A percentile compares a stretch with the other conserved stretches of the same genome.
These are phyloP conservation scores for Petrocephalus schoutedeni DNA, from an alignment of 2,797 vertebrate species.

Conservation along the genomic window DNA sequence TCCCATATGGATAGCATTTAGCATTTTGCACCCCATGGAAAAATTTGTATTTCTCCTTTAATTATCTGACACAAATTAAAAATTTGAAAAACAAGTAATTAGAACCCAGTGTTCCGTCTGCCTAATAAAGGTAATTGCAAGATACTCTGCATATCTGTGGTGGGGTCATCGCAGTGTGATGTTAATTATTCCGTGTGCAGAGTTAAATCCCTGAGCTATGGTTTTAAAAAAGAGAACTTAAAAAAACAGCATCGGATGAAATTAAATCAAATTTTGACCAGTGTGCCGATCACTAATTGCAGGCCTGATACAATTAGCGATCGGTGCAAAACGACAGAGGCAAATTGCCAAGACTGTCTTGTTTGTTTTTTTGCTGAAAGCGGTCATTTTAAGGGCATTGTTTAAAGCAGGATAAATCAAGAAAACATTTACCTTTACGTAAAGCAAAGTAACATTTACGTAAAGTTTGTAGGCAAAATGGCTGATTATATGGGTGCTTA, in stretches of 20 bases:
- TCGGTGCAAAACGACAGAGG: neutral
- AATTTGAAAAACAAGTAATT: conserved; percentile 12
- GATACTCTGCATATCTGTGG: neutral
- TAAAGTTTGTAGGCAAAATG: neutral
- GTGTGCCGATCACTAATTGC: neutral
- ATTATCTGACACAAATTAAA: conserved; percentile 6
- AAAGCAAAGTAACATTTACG: neutral
- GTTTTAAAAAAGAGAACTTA: neutral
- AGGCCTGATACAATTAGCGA: conserved; percentile 6
- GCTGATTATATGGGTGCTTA: neutral
- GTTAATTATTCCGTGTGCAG: conserved; percentile 9
- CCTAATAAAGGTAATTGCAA: conserved; percentile 4
- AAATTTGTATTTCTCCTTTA: neutral
- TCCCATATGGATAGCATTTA: neutral
- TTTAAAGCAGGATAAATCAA: neutral
- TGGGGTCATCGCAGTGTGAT: neutral
- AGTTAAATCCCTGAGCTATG: neutral
- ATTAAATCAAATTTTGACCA: conserved; percentile 8
- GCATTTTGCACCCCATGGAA: neutral
- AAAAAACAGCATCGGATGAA: neutral
- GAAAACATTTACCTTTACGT: neutral
- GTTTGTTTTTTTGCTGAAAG: neutral
- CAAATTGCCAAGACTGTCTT: neutral
- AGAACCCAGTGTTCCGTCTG: neutral
- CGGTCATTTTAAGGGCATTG: neutral